Percentiles rank a stretch among this genome's conserved stretches.
Conservation (phyloP, 2,113 vertebrate species). For the Barbus barbus region DNA sequence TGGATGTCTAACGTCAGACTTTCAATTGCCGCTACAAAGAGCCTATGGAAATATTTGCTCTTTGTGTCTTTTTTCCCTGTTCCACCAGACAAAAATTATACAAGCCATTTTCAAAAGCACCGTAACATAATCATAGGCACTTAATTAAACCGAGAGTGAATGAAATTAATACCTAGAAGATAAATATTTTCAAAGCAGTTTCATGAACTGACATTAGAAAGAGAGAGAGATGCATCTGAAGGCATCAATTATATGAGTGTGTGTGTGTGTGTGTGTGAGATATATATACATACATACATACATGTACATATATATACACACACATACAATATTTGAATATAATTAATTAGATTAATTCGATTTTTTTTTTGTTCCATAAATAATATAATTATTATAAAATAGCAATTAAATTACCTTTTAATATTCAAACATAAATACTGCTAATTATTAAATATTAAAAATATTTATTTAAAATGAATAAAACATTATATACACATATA, state of each 20-base stretch:
- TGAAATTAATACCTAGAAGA: background rate
- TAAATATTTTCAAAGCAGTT: slow-evolving; percentile 9
- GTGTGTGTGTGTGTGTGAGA: too few species aligned
- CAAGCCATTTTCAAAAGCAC: background rate
- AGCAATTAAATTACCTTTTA: too few species aligned
- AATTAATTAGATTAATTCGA: too few species aligned
- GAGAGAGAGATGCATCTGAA: background rate
- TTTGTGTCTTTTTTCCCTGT: background rate
- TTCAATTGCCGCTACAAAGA: slow-evolving; percentile 18
- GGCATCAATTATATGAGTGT: background rate
- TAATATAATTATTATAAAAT: too few species aligned
- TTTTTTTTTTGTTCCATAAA: too few species aligned
- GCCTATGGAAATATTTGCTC: slow-evolving; percentile 9
- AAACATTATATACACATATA: too few species aligned
- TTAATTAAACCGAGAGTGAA: slow-evolving; percentile 11
- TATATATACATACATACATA: too few species aligned
- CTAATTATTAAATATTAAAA: too few species aligned
- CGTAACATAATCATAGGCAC: background rate
- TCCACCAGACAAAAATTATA: background rate
- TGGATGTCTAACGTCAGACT: slow-evolving; percentile 36
- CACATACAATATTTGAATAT: too few species aligned
- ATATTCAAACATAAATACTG: too few species aligned
- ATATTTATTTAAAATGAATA: too few species aligned
- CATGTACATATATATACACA: too few species aligned
- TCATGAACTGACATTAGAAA: background rate